phyloP scores from a whole-genome alignment of 2,113 vertebrate genomes.

The Silurus glanis region DNA sequence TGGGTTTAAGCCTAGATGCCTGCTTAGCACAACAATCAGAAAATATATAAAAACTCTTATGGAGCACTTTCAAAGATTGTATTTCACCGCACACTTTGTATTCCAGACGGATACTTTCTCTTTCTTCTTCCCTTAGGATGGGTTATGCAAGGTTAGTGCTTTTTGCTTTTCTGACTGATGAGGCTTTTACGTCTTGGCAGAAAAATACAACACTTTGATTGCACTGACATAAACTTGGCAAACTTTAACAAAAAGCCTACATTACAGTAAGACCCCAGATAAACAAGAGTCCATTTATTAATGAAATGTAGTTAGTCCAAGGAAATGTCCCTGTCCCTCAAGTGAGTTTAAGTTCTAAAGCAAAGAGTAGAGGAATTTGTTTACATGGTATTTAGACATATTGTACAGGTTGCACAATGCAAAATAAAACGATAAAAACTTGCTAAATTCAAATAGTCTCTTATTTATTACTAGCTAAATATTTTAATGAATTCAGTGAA shows the following conservation, averaged over 20 bases:
- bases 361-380: constrained; percentile 3
- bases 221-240: constrained; percentile 42
- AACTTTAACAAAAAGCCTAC: constrained; percentile 27
- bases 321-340: neutral
- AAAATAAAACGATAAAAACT: neutral
- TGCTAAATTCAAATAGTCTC: neutral
- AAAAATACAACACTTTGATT: constrained; percentile 36
- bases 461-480: neutral
- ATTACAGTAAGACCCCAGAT: constrained; percentile 32
- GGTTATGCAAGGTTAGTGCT: constrained; percentile 38
- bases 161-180: constrained; percentile 46
- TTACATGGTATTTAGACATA: neutral
- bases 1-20: neutral
- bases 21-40: neutral
- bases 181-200: constrained; percentile 47
- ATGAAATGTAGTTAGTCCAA: constrained; percentile 2
- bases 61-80: constrained; percentile 17
- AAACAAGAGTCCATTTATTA: constrained; percentile 36
- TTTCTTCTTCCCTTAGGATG: constrained; percentile 22
- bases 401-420: neutral
- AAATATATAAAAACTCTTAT: constrained; percentile 15
- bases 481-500: neutral
- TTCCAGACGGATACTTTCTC: constrained; percentile 14
- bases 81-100: constrained; percentile 19
- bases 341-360: neutral